A percentile compares a stretch with the other conserved stretches of the same genome.
Evolutionary conservation across 2,113 vertebrate species (phyloP).

Genomic region (Macroglossus sobrinus): DNA sequence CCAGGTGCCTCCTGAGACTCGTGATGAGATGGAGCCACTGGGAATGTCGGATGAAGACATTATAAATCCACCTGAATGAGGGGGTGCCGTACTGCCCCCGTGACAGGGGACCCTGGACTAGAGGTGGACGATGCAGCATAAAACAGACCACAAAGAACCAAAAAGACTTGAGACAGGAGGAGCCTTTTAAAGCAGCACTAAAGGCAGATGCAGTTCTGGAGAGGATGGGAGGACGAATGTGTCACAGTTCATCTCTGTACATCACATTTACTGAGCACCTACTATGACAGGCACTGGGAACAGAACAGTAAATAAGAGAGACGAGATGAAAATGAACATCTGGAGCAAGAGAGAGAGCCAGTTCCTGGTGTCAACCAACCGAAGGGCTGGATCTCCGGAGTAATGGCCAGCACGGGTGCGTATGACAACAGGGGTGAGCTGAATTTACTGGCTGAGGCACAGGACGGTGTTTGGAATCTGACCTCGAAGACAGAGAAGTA

Average conservation of each 20-base stretch:
- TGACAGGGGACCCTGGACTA: background rate
- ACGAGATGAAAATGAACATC: background rate
- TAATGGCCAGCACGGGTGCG: background rate
- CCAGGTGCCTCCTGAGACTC: background rate
- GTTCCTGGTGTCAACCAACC: background rate
- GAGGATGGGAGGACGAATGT: no score
- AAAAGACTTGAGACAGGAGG: background rate
- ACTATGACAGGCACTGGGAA: background rate
- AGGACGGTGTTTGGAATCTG: background rate
- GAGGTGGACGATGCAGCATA: no score
- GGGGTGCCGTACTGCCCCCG: fast-evolving
- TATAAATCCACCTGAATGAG: background rate
- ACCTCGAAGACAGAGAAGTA: background rate
- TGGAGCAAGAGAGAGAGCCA: background rate
- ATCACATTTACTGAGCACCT: background rate
- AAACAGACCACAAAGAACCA: background rate
- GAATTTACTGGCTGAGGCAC: background rate
- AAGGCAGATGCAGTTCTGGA: background rate
- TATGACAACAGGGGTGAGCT: background rate
- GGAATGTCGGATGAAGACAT: background rate
- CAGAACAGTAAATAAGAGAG: background rate
- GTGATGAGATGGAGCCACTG: background rate
- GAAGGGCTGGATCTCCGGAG: background rate
- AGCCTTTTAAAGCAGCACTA: background rate
- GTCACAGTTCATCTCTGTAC: background rate